Evolutionary conservation across 2,888 invertebrate genomes (phyloP).

Genomic region (Sclerodermus sp.): DNA sequence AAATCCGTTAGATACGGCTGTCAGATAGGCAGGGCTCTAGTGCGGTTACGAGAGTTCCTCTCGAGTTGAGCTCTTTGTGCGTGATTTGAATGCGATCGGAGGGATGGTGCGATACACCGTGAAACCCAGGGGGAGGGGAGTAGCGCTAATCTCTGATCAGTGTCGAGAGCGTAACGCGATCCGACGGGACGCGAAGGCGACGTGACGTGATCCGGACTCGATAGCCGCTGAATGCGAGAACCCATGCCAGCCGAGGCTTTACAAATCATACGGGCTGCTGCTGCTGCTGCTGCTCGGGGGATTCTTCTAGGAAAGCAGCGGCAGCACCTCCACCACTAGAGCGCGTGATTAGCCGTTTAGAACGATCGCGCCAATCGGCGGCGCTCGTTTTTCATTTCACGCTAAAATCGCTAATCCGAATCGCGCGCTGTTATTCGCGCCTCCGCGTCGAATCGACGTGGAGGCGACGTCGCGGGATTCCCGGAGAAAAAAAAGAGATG

Average conservation of each 20-base stretch:
- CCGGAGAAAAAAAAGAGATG: no score
- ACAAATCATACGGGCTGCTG: background rate
- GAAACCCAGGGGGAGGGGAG: constrained; percentile 17
- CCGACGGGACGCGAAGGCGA: constrained; percentile 53
- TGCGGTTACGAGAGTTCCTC: constrained; percentile 36
- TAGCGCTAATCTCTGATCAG: constrained; percentile 54
- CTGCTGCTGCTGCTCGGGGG: no score
- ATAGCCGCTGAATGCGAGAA: constrained; percentile 47
- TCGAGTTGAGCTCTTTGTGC: constrained; percentile 52
- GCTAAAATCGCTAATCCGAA: no score
- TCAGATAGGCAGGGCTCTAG: constrained; percentile 47
- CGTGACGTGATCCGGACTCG: constrained; percentile 52
- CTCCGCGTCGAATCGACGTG: no score
- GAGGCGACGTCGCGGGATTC: no score
- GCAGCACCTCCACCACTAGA: background rate
- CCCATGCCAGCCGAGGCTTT: constrained; percentile 2
- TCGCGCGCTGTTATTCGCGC: no score
- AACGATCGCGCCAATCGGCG: no score
- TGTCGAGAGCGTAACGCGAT: constrained; percentile 56
- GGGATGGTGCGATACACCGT: constrained; percentile 23
- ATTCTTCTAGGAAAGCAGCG: constrained; percentile 1
- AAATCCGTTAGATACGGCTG: constrained; percentile 55
- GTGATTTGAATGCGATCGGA: constrained; percentile 56
- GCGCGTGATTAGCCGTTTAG: constrained; percentile 1
- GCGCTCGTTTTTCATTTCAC: no score